A percentile compares a stretch with the other conserved stretches of the same genome.
phyloP scores from a whole-genome alignment of 2,113 vertebrate genomes.

The Hemiprocne comata region DNA sequence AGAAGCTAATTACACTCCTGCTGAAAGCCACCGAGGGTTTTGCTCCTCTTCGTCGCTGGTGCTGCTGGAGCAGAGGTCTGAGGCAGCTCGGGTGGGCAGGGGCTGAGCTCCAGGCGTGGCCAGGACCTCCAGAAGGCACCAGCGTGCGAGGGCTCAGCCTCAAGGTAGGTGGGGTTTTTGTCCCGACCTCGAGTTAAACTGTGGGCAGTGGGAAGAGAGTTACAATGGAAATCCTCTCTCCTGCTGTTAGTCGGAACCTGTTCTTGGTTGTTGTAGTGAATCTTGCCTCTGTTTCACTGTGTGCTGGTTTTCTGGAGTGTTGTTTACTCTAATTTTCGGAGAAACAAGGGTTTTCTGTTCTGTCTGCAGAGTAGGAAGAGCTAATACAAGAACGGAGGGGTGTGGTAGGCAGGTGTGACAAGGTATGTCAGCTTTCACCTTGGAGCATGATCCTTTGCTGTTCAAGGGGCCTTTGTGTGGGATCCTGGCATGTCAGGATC shows the following conservation, averaged over 20 bases:
- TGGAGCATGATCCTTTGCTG: background rate
- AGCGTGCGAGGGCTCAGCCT: rapidly evolving
- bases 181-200: background rate
- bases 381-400: rapidly evolving
- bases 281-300: rapidly evolving
- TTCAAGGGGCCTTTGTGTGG: background rate
- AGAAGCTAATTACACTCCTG: background rate
- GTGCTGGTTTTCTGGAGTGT: background rate
- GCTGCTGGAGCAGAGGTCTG: background rate
- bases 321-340: background rate
- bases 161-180: background rate
- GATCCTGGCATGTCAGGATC: background rate
- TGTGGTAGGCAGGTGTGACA: background rate
- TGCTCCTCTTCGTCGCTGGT: background rate
- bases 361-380: background rate
- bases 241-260: background rate
- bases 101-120: rapidly evolving
- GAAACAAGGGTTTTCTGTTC: background rate
- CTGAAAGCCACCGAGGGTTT: background rate
- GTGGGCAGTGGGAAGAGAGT: background rate
- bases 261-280: background rate
- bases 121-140: background rate
- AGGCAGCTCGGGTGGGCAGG: background rate
- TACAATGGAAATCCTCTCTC: rapidly evolving
- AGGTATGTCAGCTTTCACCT: background rate